These are phyloP conservation scores for Catocala nupta DNA, from an alignment of 2,888 invertebrate species.

Conservation along the genomic window DNA sequence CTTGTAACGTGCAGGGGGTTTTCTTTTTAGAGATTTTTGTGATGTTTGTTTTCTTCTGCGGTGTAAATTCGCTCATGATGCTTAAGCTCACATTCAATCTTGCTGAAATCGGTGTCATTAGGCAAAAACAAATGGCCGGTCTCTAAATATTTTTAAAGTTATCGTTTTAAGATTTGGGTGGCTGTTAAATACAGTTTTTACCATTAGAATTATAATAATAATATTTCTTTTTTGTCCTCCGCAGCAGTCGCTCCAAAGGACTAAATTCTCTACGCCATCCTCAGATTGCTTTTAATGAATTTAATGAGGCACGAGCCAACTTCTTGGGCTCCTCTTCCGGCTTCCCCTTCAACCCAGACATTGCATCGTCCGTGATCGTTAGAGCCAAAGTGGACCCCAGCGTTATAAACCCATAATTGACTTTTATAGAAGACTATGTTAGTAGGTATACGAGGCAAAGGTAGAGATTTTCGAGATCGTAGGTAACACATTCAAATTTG, in stretches of 20 bases:
- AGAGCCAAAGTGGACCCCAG: slow-evolving; percentile 32
- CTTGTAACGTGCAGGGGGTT: slow-evolving; percentile 20
- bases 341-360: slow-evolving; percentile 41
- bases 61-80: slow-evolving; percentile 25
- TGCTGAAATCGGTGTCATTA: slow-evolving; percentile 27
- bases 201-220: slow-evolving; percentile 22
- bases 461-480: slow-evolving; percentile 27
- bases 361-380: slow-evolving; percentile 32
- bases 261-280: slow-evolving; percentile 16
- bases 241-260: slow-evolving; percentile 26
- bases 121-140: slow-evolving; percentile 18
- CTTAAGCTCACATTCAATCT: slow-evolving; percentile 23
- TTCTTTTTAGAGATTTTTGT: slow-evolving; percentile 27
- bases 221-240: slow-evolving; percentile 27
- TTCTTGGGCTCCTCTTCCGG: slow-evolving; percentile 41
- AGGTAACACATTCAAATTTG: slow-evolving; percentile 21
- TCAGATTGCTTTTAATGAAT: slow-evolving; percentile 16
- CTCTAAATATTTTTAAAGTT: slow-evolving; percentile 11
- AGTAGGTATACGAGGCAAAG: slow-evolving; percentile 24
- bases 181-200: slow-evolving; percentile 21
- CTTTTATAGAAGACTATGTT: slow-evolving; percentile 40
- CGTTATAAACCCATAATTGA: slow-evolving; percentile 39
- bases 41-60: slow-evolving; percentile 21
- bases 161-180: slow-evolving; percentile 15
- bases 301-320: slow-evolving; percentile 26